Percentiles rank a stretch among this genome's conserved stretches.
Evolutionary conservation across 2,113 vertebrate genomes (phyloP).

Genomic region (Rhinogobius similis): DNA sequence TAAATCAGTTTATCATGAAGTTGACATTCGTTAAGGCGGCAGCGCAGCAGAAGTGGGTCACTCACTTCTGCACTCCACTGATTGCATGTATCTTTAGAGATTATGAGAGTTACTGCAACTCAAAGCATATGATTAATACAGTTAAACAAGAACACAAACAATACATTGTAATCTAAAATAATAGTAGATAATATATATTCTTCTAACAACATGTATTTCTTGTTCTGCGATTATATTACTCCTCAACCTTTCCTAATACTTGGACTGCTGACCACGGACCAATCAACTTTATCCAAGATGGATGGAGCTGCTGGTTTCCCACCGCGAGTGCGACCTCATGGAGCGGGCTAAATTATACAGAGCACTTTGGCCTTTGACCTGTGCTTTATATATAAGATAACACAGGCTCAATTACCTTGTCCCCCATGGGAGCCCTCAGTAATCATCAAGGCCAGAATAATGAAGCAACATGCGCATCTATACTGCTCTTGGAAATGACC

Average conservation of each 20-base stretch:
- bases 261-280: conserved; percentile 1
- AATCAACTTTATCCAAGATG: conserved; percentile 2
- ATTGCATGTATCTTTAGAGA: no score
- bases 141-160: no score
- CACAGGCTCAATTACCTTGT: conserved; percentile 14
- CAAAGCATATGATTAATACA: no score
- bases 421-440: conserved; percentile 15
- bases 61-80: no score
- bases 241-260: conserved; percentile 4
- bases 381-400: conserved; percentile 54
- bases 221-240: conserved; percentile 1
- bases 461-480: conserved; percentile 18
- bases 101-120: no score
- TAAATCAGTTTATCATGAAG: no score
- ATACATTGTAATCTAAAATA: no score
- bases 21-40: no score
- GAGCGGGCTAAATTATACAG: conserved; percentile 24
- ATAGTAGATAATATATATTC: no score
- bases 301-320: conserved; percentile 22
- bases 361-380: conserved; percentile 42
- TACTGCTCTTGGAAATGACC: conserved; percentile 20
- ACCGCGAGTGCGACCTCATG: conserved; percentile 1
- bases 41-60: no score
- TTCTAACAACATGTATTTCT: no score
- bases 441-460: conserved; percentile 16